A percentile compares a stretch with the other conserved stretches of the same genome.
These are phyloP conservation scores for Acleris literana DNA, from an alignment of 2,888 invertebrate species.

Conservation along the genomic window DNA sequence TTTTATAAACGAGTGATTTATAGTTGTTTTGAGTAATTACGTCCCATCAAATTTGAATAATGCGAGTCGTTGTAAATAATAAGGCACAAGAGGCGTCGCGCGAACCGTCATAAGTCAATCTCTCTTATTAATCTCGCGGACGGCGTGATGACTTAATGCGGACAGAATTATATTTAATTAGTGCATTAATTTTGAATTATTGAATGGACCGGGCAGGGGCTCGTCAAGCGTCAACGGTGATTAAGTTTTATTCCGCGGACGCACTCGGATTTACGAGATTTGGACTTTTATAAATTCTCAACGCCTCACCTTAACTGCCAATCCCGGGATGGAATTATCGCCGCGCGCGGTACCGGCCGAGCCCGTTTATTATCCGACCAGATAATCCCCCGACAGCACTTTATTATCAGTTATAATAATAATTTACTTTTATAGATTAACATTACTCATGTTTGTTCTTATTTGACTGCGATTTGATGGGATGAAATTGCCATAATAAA, in stretches of 20 bases:
- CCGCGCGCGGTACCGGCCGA: constrained; percentile 68
- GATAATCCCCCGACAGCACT: constrained; percentile 80
- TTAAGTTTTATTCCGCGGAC: constrained; percentile 75
- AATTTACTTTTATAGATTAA: constrained; percentile 82
- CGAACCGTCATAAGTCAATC: constrained; percentile 77
- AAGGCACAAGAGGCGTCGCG: constrained; percentile 64
- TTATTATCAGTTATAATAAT: constrained; percentile 83
- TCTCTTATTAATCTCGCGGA: constrained; percentile 73
- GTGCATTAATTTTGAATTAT: constrained; percentile 79
- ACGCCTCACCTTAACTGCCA: constrained; percentile 75
- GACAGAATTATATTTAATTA: constrained; percentile 79
- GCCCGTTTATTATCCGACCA: constrained; percentile 77
- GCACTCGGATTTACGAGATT: constrained; percentile 71
- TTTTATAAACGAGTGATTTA: constrained; percentile 78
- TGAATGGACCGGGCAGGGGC: constrained; percentile 75
- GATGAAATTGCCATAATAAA: constrained; percentile 72
- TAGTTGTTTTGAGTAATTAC: constrained; percentile 80
- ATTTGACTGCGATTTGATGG: constrained; percentile 77
- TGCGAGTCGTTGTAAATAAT: constrained; percentile 74
- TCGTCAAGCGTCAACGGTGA: constrained; percentile 80
- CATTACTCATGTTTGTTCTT: constrained; percentile 81
- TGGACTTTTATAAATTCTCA: constrained; percentile 78
- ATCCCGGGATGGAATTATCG: constrained; percentile 72
- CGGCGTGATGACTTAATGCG: constrained; percentile 75
- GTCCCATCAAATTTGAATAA: constrained; percentile 83